phyloP scores from a whole-genome alignment of 2,888 invertebrate species.

The Leucophenga maculata region DNA sequence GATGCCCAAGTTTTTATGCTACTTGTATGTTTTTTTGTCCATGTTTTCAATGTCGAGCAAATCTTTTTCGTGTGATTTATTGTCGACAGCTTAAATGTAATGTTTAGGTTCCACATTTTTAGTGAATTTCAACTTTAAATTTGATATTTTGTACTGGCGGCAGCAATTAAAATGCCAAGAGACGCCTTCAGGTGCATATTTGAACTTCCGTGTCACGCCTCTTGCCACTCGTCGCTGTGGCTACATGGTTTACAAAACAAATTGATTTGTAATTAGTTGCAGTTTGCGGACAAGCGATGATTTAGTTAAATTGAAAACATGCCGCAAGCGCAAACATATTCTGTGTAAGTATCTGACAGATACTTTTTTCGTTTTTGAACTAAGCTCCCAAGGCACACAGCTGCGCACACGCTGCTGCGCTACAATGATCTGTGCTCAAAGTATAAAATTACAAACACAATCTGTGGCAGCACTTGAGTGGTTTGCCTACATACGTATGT shows the following conservation, averaged over 20 bases:
- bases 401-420: conserved; percentile 20
- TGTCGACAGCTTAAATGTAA: no score
- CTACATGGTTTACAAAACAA: conserved; percentile 44
- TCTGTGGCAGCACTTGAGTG: conserved; percentile 12
- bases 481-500: not conserved
- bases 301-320: conserved; percentile 20
- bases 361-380: not conserved
- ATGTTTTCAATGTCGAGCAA: no score
- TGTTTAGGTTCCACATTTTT: no score
- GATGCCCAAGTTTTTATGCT: no score
- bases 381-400: not conserved
- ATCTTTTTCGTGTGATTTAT: no score
- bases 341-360: not conserved
- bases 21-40: no score
- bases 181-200: conserved; percentile 8
- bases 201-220: conserved; percentile 13
- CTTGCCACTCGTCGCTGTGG: not conserved
- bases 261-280: conserved; percentile 71
- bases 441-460: conserved; percentile 14
- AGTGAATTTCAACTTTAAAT: no score
- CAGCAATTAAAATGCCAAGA: not conserved
- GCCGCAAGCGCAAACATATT: not conserved
- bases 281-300: conserved; percentile 31
- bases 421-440: no score
- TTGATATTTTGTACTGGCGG: not conserved